phyloP scores from a whole-genome alignment of 2,113 vertebrate species.

The Pantherophis guttatus region DNA sequence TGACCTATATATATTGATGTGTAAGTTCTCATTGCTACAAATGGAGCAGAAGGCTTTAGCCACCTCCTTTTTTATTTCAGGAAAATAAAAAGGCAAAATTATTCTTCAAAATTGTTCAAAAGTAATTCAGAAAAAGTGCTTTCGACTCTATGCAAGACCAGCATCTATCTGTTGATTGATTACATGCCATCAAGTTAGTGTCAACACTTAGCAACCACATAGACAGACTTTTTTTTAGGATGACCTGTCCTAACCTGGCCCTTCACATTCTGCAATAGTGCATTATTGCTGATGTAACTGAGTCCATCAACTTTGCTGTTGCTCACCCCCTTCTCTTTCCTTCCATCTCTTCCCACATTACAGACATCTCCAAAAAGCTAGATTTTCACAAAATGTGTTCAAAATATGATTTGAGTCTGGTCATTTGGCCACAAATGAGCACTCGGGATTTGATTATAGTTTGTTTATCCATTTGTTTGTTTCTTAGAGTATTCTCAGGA shows the following conservation, averaged over 20 bases:
- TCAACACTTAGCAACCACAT: background rate
- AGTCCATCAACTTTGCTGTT: background rate
- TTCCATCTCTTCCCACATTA: background rate
- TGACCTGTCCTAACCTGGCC: background rate
- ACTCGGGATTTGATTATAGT: background rate
- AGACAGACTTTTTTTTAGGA: background rate
- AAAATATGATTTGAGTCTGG: background rate
- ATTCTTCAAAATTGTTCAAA: background rate
- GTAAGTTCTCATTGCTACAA: background rate
- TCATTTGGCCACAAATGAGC: background rate
- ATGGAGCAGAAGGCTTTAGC: background rate
- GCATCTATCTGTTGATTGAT: background rate
- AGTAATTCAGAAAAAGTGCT: background rate
- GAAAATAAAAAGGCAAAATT: background rate
- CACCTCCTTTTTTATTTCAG: background rate
- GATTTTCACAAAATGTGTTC: background rate
- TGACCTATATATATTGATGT: background rate
- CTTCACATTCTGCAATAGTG: background rate
- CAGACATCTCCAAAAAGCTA: background rate
- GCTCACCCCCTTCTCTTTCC: background rate
- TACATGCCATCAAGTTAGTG: background rate
- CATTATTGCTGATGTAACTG: background rate
- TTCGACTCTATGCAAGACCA: background rate
- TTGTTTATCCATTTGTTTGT: background rate
- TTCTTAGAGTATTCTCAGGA: background rate